phyloP scores from a whole-genome alignment of 2,797 vertebrate genomes.

The Carcharodon carcharias region DNA sequence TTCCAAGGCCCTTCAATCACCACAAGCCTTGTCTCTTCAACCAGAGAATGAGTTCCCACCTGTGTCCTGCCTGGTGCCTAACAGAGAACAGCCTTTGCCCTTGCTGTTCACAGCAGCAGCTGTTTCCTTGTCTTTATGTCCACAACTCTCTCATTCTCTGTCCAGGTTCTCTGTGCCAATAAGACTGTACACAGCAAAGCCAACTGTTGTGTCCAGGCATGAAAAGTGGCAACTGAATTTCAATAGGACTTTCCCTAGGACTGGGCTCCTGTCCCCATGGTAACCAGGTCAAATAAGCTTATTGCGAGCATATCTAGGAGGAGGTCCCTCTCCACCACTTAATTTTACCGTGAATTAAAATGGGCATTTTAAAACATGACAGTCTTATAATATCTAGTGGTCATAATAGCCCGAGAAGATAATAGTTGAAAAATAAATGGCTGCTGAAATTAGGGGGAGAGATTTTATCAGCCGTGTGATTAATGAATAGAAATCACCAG shows the following conservation, averaged over 20 bases:
- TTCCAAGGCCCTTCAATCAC: background rate
- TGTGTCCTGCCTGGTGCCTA: background rate
- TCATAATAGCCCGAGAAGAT: background rate
- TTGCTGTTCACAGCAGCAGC: too few relatives aligned
- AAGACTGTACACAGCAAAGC: too few relatives aligned
- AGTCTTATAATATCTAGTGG: background rate
- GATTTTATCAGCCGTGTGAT: constrained; percentile 2
- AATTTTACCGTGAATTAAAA: background rate
- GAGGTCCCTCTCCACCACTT: background rate
- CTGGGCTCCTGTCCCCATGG: background rate
- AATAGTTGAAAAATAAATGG: background rate
- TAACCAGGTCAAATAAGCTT: background rate
- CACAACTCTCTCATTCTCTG: too few relatives aligned
- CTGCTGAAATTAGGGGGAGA: background rate
- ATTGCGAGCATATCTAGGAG: too few relatives aligned
- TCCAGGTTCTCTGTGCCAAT: too few relatives aligned
- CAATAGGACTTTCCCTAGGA: background rate
- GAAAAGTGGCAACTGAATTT: background rate
- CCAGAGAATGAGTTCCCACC: background rate
- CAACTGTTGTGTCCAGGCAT: too few relatives aligned
- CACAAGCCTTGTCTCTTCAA: background rate
- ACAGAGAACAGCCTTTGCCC: background rate
- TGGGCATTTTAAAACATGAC: background rate
- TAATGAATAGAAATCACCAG: background rate
- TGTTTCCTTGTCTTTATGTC: too few relatives aligned